Conservation (phyloP, 2,113 vertebrate species). For the Globicephala melas region DNA sequence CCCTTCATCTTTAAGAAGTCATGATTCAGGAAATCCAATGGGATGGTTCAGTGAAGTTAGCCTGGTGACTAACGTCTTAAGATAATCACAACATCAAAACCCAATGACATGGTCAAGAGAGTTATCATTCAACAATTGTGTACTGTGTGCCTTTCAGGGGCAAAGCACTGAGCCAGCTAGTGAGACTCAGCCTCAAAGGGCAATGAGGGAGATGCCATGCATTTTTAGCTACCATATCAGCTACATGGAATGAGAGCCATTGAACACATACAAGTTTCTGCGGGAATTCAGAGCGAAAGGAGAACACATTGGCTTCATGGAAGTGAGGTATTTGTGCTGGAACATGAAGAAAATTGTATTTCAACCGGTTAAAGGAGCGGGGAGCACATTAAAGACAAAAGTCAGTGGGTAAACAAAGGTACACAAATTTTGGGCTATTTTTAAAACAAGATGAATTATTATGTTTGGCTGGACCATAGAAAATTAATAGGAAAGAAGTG, state of each 20-base stretch:
- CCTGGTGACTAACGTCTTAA: not conserved
- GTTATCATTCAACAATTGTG: not conserved
- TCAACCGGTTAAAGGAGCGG: not conserved
- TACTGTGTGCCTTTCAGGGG: not conserved
- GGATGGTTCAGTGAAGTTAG: not conserved
- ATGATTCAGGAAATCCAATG: not conserved
- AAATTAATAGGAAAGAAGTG: not conserved
- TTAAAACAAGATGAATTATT: not conserved
- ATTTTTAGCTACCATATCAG: not conserved
- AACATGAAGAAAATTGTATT: not conserved
- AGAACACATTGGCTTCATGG: not conserved
- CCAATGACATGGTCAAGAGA: not conserved
- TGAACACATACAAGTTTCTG: not conserved
- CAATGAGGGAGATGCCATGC: fast-evolving
- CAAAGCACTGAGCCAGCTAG: not conserved
- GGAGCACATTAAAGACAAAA: not conserved
- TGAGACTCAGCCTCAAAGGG: not conserved
- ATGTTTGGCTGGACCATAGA: not conserved
- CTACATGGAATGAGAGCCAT: fast-evolving
- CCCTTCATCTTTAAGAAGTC: not conserved
- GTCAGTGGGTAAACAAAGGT: not conserved
- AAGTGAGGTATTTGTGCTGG: not conserved
- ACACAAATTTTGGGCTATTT: not conserved
- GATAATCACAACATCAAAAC: not conserved
- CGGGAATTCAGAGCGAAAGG: not conserved